A percentile compares a stretch with the other conserved stretches of the same genome.
phyloP scores from a whole-genome alignment of 2,888 invertebrate genomes.

The Drosophila stalkeri region DNA sequence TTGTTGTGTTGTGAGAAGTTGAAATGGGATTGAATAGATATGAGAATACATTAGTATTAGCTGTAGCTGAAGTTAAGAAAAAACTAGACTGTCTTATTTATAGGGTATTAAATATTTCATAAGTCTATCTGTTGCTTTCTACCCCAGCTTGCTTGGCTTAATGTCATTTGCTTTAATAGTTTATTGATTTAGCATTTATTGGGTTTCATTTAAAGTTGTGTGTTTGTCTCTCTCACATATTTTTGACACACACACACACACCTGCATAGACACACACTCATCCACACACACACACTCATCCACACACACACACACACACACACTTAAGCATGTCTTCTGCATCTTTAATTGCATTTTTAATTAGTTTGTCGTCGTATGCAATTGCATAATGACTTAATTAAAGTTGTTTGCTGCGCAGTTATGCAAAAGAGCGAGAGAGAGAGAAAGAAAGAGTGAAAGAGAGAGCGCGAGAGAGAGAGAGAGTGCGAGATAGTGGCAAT shows the following conservation, averaged over 20 bases:
- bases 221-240: constrained; percentile 3
- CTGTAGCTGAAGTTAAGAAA: too few relatives aligned
- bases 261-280: background rate
- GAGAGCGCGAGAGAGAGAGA: background rate
- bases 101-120: background rate
- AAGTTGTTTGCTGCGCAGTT: constrained; percentile 55
- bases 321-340: constrained; percentile 5
- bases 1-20: background rate
- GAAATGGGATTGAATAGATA: background rate
- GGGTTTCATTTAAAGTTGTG: constrained; percentile 6
- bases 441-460: too few relatives aligned
- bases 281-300: background rate
- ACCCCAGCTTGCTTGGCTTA: constrained; percentile 22
- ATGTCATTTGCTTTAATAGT: background rate
- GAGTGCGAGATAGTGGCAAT: background rate
- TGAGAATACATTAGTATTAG: too few relatives aligned
- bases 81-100: too few relatives aligned
- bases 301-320: background rate
- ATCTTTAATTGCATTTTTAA: constrained; percentile 67
- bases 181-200: constrained; percentile 42
- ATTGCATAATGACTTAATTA: constrained; percentile 77
- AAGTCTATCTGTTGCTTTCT: background rate
- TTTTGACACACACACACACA: background rate
- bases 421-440: background rate
- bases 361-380: constrained; percentile 69